Conservation (phyloP, 2,797 vertebrate genomes). For the Clamator glandarius region DNA sequence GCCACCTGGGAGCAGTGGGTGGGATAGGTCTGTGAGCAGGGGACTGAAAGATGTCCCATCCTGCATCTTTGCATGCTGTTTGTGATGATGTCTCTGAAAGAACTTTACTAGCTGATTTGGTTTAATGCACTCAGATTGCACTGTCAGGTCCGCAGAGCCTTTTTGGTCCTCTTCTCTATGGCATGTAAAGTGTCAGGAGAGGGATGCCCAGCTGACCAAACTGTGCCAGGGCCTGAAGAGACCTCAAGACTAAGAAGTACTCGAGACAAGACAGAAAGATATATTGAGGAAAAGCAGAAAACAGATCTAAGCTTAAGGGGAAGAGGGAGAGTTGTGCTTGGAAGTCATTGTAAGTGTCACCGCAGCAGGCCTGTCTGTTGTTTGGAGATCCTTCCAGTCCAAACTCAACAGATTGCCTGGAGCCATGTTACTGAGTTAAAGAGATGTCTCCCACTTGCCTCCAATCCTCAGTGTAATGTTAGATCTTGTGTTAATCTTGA, state of each 20-base stretch:
- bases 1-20: background rate
- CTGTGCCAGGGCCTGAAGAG: background rate
- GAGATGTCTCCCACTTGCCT: background rate
- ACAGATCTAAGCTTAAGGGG: background rate
- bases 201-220: background rate
- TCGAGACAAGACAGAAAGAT: background rate
- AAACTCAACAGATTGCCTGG: background rate
- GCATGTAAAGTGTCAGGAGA: background rate
- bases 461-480: background rate
- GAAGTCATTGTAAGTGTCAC: background rate
- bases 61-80: background rate
- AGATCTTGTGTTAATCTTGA: background rate
- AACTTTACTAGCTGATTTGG: background rate
- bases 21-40: background rate
- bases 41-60: background rate
- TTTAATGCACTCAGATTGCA: background rate
- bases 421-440: background rate
- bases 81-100: background rate
- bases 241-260: background rate
- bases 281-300: background rate
- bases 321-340: background rate
- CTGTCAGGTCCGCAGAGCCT: background rate
- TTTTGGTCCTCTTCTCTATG: background rate
- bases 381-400: background rate
- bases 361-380: background rate